Percentiles rank a stretch among this genome's conserved stretches.
These are phyloP conservation scores for Noctua pronuba DNA, from an alignment of 2,888 invertebrate species.

Conservation along the genomic window DNA sequence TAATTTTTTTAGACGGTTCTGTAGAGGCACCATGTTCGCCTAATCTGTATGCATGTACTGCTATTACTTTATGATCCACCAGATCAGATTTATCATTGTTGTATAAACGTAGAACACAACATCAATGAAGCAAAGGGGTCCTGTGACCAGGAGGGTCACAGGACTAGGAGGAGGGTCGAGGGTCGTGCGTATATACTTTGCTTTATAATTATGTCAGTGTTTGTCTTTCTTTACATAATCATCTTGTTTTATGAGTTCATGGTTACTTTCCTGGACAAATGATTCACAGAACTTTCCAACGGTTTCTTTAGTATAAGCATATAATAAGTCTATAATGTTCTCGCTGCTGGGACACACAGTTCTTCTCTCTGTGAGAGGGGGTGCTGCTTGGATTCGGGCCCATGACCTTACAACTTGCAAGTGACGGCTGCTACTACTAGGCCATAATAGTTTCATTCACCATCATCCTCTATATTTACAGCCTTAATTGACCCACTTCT, in stretches of 20 bases:
- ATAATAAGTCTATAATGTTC: not conserved
- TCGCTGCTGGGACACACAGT: not conserved
- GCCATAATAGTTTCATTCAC: not conserved
- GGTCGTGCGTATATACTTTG: too few species aligned
- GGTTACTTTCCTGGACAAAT: not conserved
- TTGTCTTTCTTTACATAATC: not conserved
- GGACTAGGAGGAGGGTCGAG: too few species aligned
- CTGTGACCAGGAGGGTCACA: too few species aligned
- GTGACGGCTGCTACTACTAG: not conserved
- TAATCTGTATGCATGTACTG: not conserved
- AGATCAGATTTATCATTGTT: not conserved
- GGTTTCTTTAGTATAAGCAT: not conserved
- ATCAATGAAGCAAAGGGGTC: too few species aligned
- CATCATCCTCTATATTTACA: not conserved
- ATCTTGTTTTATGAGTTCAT: not conserved
- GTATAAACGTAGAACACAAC: not conserved
- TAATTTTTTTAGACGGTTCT: not conserved
- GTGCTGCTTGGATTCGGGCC: not conserved
- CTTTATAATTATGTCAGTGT: not conserved
- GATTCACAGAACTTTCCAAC: too few species aligned
- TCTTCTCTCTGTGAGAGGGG: not conserved
- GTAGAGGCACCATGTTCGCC: not conserved
- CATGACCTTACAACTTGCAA: not conserved
- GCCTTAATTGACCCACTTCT: not conserved
- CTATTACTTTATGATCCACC: not conserved